Base-by-base conservation (phyloP, 2,888 invertebrate genomes). In the Drosophila mimetica region DNA sequence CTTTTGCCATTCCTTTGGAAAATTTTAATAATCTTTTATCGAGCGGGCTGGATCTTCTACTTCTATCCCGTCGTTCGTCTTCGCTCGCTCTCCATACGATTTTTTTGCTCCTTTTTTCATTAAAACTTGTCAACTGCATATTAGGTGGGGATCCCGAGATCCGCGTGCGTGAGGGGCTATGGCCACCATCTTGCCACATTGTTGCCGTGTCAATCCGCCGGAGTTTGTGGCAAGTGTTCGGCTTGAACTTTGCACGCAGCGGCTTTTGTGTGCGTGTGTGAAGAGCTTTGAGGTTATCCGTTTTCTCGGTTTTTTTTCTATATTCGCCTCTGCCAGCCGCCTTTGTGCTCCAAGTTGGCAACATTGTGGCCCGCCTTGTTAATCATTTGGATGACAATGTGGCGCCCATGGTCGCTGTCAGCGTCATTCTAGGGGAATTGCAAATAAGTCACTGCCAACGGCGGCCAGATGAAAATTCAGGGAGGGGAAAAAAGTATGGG, bases 11-110 rank as follows among this genome's bases (percentile, higher is more conserved):
- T 86, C 87, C 79, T 59, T 84, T 78, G 83, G 79, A 83, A 85
- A 77, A 85, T 88, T 89, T 86, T 86, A 87, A 90, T 86, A 88
- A 89, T 89, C 86, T 79, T 86, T 79, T 76, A 85, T 88, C 84
- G 79, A 76, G 75, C 69, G 59, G 58, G 51, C 73, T 46, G 30
- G 50, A 71, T 78, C 36, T 9, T 16, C 22, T 9, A 22, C 44
- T 14, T 44, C 37, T 42, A 30, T 64, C 44, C 46, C 11, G n/a
- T 57, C 47, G 53, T 39, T 41, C 39, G 53, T 71, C 53, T 54
- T 63, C 72, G 22, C 25, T 22, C 14, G 6, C 72, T 30, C 25
- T 22, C 14, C 11, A 20, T 22, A 20, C 16, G 7, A 9, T 8
- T 42, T 39, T 37, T 59, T 60, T 30, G 20, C 28, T 14, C n/a